Evolutionary conservation across 1,140 invertebrate genomes (phyloP), one percentile per base, ranked within the genome.

Genomic region (Formica exsecta): DNA sequence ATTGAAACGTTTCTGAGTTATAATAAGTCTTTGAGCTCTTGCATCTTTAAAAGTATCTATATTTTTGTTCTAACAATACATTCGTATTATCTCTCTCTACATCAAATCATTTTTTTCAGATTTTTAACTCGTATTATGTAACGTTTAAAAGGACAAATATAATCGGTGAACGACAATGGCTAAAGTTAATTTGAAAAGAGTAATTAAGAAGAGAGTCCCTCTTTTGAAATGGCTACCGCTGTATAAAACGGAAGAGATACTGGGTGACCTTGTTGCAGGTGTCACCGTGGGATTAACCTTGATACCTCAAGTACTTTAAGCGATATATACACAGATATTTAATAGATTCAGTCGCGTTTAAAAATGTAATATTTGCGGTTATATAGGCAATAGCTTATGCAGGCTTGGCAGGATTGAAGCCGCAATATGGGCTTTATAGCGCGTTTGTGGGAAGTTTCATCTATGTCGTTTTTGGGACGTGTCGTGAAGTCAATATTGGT

Each of bases 381-480:
- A 13, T 51, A 0, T 97, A 98, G 95, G 97, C 97, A 11, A 96
- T 98, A 81, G 97, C 97, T 1, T 98, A 98, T 92, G 97, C 97
- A 44, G 96, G 96, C 74, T 94, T 98, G 66, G 97, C 97, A 3
- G 97, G 97, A 83, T 95, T 98, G 36, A 96, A 96, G 88, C 96
- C 97, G 36, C 96, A 98, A 96, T 98, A 97, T 95, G 98, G 98
- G 0, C 95, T 99, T 6, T 98, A 98, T 94, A 97, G 98, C 19
- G 97, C 97, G 0, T 97, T 98, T 87, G 96, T 97, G 90, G 98
- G 98, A 3, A 97, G 97, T 88, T 97, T 98, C 89, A 95, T 98
- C 9, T 99, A 98, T 95, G 96, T 96, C 22, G 38, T 98, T 29
- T 96, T 98, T 92, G 98, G 98, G 4, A 98, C 97, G 3, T 97